Base-by-base conservation (phyloP, 1,140 invertebrate genomes). In the Lepidurus packardi region DNA sequence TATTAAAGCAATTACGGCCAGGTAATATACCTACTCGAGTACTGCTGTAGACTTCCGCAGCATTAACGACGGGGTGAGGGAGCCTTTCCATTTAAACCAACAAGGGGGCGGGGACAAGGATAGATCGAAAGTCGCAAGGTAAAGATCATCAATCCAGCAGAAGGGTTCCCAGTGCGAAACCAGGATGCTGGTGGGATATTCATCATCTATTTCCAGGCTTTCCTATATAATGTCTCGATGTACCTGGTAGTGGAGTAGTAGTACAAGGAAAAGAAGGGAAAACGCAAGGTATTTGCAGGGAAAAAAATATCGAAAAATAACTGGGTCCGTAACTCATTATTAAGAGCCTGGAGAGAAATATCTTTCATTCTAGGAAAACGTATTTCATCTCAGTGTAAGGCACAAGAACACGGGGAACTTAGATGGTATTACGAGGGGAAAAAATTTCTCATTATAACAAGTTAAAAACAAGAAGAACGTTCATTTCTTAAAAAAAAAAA, bases 141-240 rank as follows among this genome's bases (percentile, higher is more conserved):
- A 65, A 65, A 65, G 53, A 65, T 65, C 53, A 65, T 65, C 53
- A 65, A 65, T 65, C 53, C 53, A 65, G 53, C 53, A 65, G 53
- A 65, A 21, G 21, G 16, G 53, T 65, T 7, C 53, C 53, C 53
- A 65, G 21, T 65, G 53, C 21, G 53, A 65, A 65, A 65, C 21
- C 16, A 21, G 53, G 9, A 65, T n/a, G n/a, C 21, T 65, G 16
- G 53, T n/a, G 16, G 53, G 53, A 65, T n/a, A 65, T 65, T 65
- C 53, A 65, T 65, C 53, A 65, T 65, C 53, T 65, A 21, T 65
- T n/a, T 65, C 16, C 16, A 65, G 21, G 53, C 16, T 65, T 65
- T 65, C 8, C 53, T 65, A 65, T 65, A 65, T 65, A 65, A 65
- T 65, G 53, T 21, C 53, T n/a, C 16, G 53, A 21, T 21, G 21